A percentile compares a stretch with the other conserved stretches of the same genome.
Conservation (phyloP, 2,888 invertebrate genomes). For the Mamestra brassicae region DNA sequence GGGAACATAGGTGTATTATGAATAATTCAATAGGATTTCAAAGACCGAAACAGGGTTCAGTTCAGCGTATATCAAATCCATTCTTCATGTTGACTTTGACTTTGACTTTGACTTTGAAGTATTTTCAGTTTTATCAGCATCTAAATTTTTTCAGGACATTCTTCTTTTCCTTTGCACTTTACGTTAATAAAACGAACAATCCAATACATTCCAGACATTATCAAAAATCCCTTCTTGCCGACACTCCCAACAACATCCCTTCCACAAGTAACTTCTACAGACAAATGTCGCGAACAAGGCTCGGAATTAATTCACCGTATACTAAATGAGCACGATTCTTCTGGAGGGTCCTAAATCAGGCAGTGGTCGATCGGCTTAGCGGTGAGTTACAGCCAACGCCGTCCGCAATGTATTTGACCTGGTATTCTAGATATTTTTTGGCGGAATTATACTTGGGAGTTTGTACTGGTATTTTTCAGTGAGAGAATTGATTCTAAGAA, state of each 20-base stretch:
- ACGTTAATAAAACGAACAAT: not conserved
- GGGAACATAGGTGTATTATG: no score
- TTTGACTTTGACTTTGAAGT: no score
- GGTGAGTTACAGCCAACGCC: constrained; percentile 55
- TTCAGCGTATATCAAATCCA: no score
- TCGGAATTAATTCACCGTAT: constrained; percentile 67
- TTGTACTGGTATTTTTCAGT: not conserved
- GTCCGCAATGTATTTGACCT: constrained; percentile 54
- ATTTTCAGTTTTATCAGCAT: no score
- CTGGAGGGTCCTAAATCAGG: constrained; percentile 59
- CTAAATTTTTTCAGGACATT: no score
- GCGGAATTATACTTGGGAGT: constrained; percentile 20
- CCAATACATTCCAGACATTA: not conserved
- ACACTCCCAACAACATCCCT: not conserved
- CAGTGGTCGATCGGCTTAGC: constrained; percentile 63
- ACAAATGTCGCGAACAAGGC: constrained; percentile 64
- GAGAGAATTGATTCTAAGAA: not conserved
- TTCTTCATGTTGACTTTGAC: no score
- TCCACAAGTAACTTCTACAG: constrained; percentile 33
- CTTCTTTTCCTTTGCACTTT: not conserved
- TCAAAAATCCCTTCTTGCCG: not conserved
- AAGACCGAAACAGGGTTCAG: no score
- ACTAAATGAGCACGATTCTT: constrained; percentile 64
- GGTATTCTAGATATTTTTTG: constrained; percentile 40
- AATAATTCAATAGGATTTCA: no score